These are phyloP conservation scores for Cartodere bifasciata DNA, from an alignment of 2,888 invertebrate species.

Conservation along the genomic window DNA sequence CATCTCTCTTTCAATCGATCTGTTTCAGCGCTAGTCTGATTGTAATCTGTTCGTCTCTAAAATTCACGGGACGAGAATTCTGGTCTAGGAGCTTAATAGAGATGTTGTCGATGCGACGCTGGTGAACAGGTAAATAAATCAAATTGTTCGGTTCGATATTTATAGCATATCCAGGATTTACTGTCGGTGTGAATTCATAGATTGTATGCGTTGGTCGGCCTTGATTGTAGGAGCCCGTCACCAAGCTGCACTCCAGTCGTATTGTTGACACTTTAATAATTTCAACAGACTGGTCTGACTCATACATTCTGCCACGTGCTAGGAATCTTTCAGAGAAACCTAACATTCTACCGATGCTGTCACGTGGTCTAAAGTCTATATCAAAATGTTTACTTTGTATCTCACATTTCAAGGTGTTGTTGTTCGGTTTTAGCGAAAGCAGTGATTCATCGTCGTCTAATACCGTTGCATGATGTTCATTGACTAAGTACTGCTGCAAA, in stretches of 20 bases:
- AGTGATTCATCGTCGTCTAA: conserved; percentile 1
- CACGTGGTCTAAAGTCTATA: conserved; percentile 6
- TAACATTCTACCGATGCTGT: conserved; percentile 15
- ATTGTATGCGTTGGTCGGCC: conserved; percentile 22
- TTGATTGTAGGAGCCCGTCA: conserved; percentile 19
- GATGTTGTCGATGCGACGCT: conserved; percentile 19
- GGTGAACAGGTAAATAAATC: conserved; percentile 25
- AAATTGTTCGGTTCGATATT: conserved; percentile 24
- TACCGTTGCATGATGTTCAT: neutral
- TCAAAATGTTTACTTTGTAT: neutral
- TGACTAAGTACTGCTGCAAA: conserved; percentile 1
- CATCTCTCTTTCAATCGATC: no score
- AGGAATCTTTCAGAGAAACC: conserved; percentile 16
- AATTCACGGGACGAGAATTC: conserved; percentile 16
- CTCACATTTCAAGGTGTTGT: conserved; percentile 6
- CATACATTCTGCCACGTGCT: conserved; percentile 13
- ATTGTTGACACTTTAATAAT: conserved; percentile 21
- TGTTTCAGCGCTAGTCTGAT: conserved; percentile 16
- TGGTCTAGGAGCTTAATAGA: conserved; percentile 21
- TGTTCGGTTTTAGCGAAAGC: conserved; percentile 6
- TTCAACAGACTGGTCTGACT: conserved; percentile 21
- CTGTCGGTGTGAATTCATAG: conserved; percentile 24
- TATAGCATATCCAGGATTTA: conserved; percentile 27
- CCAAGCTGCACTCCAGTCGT: conserved; percentile 20
- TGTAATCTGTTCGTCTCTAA: conserved; percentile 17